These are phyloP conservation scores for Petrocephalus schoutedeni DNA, from an alignment of 2,797 vertebrate species.

Conservation along the genomic window DNA sequence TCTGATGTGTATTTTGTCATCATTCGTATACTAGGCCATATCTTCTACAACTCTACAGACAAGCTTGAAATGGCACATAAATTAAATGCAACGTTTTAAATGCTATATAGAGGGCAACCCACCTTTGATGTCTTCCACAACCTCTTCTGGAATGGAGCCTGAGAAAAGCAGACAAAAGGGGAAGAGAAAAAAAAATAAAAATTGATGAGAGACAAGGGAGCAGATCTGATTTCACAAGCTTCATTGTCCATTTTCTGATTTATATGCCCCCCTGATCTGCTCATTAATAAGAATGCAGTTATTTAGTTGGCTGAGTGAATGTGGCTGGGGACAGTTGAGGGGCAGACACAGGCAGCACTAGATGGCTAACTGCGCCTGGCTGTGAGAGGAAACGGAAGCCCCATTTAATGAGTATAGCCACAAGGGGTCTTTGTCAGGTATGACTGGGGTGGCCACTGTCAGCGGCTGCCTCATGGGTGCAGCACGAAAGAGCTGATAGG, in stretches of 20 bases:
- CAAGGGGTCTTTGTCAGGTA: not conserved
- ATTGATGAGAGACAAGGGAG: not conserved
- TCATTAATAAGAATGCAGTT: not conserved
- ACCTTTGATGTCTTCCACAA: conserved; percentile 96
- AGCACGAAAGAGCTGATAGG: not conserved
- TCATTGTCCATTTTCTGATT: not conserved
- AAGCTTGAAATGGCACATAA: not conserved
- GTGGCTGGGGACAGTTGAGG: not conserved
- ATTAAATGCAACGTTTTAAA: not conserved
- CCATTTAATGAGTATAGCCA: not conserved
- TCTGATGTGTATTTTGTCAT: not conserved
- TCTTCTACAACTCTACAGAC: not conserved
- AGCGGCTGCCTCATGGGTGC: not conserved
- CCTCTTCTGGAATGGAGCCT: conserved; percentile 84
- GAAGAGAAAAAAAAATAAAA: no score
- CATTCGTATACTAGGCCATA: not conserved
- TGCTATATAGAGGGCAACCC: conserved; percentile 20
- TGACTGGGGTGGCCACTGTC: not conserved
- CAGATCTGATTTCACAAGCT: not conserved
- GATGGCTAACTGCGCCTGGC: not conserved
- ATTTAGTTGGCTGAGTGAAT: not conserved
- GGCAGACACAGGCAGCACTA: not conserved
- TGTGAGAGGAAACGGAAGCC: not conserved
- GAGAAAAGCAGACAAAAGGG: conserved; percentile 32
- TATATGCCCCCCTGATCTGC: not conserved